phyloP scores from a whole-genome alignment of 2,113 vertebrate genomes.

The Rhizomys pruinosus region DNA sequence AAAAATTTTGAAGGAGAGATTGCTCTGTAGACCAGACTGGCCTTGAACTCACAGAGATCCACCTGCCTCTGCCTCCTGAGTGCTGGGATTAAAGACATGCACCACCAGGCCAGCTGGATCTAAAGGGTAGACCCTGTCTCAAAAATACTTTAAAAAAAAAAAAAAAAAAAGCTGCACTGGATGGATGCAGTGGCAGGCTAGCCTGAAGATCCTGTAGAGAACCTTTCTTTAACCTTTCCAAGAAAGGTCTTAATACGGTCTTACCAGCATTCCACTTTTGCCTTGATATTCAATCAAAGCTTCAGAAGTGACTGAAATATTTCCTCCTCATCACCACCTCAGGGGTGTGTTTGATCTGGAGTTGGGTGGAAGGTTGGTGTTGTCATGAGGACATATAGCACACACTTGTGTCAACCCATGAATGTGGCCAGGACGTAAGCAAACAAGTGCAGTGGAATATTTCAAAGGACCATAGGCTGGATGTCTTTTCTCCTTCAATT shows the following conservation, averaged over 20 bases:
- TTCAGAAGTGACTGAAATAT: background rate
- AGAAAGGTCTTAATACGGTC: background rate
- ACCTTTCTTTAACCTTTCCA: background rate
- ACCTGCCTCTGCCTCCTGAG: too few species aligned
- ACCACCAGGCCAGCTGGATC: too few species aligned
- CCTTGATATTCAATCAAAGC: background rate
- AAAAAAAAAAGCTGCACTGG: too few species aligned
- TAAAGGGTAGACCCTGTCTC: too few species aligned
- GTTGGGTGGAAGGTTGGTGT: background rate
- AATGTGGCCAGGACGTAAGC: background rate
- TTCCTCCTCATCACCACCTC: background rate
- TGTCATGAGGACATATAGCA: background rate
- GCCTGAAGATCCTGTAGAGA: background rate
- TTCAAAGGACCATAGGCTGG: background rate
- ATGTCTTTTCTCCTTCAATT: too few species aligned
- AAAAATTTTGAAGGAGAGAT: background rate
- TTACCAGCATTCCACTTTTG: background rate
- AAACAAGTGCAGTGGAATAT: background rate
- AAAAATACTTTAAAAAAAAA: too few species aligned
- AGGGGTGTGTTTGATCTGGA: conserved; percentile 1
- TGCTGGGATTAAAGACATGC: too few species aligned
- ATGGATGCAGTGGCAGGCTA: background rate
- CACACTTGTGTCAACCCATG: background rate
- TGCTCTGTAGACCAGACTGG: too few species aligned
- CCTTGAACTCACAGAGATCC: too few species aligned